Evolutionary conservation across 2,113 vertebrate species (phyloP).

Genomic region (Neodon shergylaensis): DNA sequence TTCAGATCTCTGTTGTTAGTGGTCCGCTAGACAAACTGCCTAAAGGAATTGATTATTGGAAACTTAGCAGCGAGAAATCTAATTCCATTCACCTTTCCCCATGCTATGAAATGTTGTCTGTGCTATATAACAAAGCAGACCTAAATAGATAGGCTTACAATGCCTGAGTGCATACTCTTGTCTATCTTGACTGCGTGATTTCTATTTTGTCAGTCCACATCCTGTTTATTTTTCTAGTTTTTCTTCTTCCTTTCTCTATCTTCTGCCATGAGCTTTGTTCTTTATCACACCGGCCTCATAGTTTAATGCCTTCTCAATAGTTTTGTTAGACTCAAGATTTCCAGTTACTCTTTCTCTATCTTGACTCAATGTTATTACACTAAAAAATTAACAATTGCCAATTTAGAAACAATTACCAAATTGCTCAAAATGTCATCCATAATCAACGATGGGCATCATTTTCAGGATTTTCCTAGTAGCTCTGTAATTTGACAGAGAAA

Average conservation of each 20-base stretch:
- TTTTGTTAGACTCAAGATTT: conserved; percentile 12
- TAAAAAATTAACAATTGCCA: background rate
- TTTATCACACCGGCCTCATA: background rate
- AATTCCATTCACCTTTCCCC: background rate
- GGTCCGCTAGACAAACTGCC: background rate
- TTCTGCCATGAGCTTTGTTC: background rate
- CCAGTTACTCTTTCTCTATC: background rate
- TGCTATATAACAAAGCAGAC: background rate
- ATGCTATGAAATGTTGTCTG: background rate
- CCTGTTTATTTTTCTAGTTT: background rate
- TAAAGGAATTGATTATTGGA: background rate
- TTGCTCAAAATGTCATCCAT: background rate
- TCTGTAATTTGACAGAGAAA: background rate
- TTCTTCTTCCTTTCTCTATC: background rate
- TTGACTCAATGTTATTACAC: background rate
- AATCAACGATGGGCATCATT: background rate
- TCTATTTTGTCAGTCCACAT: background rate
- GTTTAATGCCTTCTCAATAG: background rate
- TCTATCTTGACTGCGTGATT: background rate
- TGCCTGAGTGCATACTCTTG: background rate
- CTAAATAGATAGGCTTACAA: background rate
- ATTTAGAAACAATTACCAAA: background rate
- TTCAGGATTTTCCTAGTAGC: background rate
- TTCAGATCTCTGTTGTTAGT: background rate
- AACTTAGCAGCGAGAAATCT: background rate